Conservation (phyloP, 2,797 vertebrate genomes). For the Decapterus maruadsi region DNA sequence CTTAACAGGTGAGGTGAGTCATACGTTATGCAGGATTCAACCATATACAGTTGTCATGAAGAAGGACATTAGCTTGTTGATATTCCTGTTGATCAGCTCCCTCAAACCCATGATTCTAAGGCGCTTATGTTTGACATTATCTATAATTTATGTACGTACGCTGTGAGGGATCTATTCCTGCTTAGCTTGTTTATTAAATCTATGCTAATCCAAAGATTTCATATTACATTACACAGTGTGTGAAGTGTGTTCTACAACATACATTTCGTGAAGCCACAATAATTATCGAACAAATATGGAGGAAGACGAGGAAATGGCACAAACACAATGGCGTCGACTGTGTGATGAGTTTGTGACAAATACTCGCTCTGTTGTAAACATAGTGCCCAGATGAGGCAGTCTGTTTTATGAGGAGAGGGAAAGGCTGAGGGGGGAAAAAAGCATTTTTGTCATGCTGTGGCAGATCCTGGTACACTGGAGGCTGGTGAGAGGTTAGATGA, state of each 20-base stretch:
- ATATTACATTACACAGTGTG: neutral
- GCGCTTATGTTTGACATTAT: conserved; percentile 17
- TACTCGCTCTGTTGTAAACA: conserved; percentile 47
- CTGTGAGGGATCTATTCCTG: neutral
- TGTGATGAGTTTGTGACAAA: conserved; percentile 57
- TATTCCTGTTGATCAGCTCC: neutral
- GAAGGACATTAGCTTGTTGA: too few relatives aligned
- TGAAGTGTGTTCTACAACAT: conserved; percentile 23
- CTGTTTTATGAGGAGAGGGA: conserved; percentile 33
- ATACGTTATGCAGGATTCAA: too few relatives aligned
- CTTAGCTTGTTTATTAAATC: conserved; percentile 20
- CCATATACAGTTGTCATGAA: too few relatives aligned
- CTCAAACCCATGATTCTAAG: conserved; percentile 1
- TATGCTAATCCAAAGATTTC: conserved; percentile 1
- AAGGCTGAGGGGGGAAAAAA: conserved; percentile 9
- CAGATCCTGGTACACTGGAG: conserved; percentile 55
- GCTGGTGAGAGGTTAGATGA: conserved; percentile 58
- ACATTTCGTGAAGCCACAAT: conserved; percentile 18
- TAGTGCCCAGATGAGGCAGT: neutral
- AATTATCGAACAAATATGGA: conserved; percentile 43
- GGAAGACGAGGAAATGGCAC: conserved; percentile 39
- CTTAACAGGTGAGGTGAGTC: too few relatives aligned
- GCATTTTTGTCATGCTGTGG: conserved; percentile 52
- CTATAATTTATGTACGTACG: neutral
- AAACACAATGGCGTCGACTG: conserved; percentile 46